Conservation (phyloP, 2,797 vertebrate genomes). For the Gymnopithys bicolor region DNA sequence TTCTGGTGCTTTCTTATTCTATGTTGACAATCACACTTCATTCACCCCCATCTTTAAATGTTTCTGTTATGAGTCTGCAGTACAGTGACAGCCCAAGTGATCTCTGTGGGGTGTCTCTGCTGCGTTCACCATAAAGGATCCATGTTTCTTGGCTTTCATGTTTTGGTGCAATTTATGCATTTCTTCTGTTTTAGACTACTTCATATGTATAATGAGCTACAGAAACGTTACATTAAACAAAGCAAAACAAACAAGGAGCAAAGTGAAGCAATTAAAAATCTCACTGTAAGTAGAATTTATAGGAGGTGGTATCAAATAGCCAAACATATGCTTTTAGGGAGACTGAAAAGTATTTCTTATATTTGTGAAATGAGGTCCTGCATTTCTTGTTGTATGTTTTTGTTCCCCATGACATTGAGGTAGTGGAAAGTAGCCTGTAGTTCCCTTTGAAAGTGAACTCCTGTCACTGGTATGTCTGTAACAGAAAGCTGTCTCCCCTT, state of each 20-base stretch:
- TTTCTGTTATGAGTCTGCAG: not conserved
- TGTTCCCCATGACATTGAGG: not conserved
- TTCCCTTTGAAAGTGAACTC: not conserved
- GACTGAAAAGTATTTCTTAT: not conserved
- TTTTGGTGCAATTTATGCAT: not conserved
- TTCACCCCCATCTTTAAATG: not conserved
- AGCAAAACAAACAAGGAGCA: constrained; percentile 66
- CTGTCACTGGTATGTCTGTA: not conserved
- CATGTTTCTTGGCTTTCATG: not conserved
- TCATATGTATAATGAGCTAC: constrained; percentile 63
- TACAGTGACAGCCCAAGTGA: not conserved
- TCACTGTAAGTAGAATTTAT: constrained; percentile 67
- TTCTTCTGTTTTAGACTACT: constrained; percentile 62
- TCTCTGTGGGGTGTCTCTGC: not conserved
- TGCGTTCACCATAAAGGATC: not conserved
- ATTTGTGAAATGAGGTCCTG: not conserved
- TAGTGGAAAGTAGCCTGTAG: not conserved
- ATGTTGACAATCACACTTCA: not conserved
- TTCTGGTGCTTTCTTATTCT: not conserved
- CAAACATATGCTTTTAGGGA: not conserved
- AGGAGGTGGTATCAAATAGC: not conserved
- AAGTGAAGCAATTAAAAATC: constrained; percentile 64
- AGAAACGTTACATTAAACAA: constrained; percentile 63
- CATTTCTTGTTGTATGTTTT: not conserved
- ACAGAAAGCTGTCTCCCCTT: not conserved